Evolutionary conservation across 1,140 invertebrate genomes (phyloP).

Genomic region (Melitaea cinxia): DNA sequence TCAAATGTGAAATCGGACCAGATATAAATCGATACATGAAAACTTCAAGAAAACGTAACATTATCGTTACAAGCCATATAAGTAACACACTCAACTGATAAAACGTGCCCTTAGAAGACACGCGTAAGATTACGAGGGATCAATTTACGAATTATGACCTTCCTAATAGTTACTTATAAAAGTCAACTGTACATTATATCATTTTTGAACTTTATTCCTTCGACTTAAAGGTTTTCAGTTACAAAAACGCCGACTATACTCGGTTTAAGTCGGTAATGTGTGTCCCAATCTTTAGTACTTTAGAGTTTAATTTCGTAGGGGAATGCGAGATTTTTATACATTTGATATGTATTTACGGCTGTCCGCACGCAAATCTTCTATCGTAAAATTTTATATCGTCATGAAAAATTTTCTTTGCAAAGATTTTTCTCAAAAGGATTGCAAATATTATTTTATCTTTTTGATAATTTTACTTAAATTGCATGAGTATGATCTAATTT

Average conservation of each 20-base stretch:
- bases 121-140: slow-evolving; percentile 5
- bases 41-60: not conserved
- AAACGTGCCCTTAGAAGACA: not conserved
- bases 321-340: not conserved
- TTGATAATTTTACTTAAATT: not conserved
- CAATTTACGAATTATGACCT: slow-evolving; percentile 7
- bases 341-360: slow-evolving; percentile 21
- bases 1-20: not conserved
- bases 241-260: not conserved
- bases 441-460: not conserved
- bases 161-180: slow-evolving; percentile 4
- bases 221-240: not conserved
- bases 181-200: not conserved
- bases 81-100: slow-evolving; percentile 2
- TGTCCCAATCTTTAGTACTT: not conserved
- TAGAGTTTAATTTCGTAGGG: slow-evolving; percentile 8
- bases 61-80: not conserved
- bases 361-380: slow-evolving; percentile 11
- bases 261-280: not conserved
- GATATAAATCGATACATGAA: not conserved
- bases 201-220: not conserved
- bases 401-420: slow-evolving; percentile 7
- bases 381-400: slow-evolving; percentile 18
- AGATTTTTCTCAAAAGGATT: not conserved
- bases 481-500: not conserved